phyloP scores from a whole-genome alignment of 2,888 invertebrate species.

The Tanypteryx hageni region DNA sequence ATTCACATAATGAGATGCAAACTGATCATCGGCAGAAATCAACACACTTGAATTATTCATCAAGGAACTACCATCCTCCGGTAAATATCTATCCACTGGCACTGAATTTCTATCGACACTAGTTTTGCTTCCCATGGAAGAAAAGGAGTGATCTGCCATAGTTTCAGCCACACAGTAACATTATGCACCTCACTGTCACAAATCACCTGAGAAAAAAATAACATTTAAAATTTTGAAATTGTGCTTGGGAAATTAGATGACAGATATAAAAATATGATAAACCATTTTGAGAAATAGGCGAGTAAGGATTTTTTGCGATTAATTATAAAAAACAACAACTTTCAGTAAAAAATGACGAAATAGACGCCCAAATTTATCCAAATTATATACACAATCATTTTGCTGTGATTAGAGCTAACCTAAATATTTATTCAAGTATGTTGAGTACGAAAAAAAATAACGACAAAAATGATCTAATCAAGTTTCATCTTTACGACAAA shows the following conservation, averaged over 20 bases:
- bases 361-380: too few species aligned
- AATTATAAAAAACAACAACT: too few species aligned
- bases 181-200: not conserved
- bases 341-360: too few species aligned
- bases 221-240: not conserved
- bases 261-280: not conserved
- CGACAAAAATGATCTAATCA: too few species aligned
- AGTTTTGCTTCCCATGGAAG: not conserved
- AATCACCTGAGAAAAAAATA: not conserved
- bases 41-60: constrained; percentile 1
- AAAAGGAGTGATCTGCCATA: constrained; percentile 23
- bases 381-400: too few species aligned
- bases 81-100: not conserved
- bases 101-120: not conserved
- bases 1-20: constrained; percentile 16
- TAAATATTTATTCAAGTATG: too few species aligned
- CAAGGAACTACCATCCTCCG: constrained; percentile 8
- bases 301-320: too few species aligned
- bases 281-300: not conserved
- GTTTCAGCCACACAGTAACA: not conserved
- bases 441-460: too few species aligned
- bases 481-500: too few species aligned
- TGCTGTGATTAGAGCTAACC: too few species aligned
- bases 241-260: not conserved
- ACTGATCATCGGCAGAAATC: constrained; percentile 22